Evolutionary conservation across 2,888 invertebrate species (phyloP).

Genomic region (Loripinus fragilis): DNA sequence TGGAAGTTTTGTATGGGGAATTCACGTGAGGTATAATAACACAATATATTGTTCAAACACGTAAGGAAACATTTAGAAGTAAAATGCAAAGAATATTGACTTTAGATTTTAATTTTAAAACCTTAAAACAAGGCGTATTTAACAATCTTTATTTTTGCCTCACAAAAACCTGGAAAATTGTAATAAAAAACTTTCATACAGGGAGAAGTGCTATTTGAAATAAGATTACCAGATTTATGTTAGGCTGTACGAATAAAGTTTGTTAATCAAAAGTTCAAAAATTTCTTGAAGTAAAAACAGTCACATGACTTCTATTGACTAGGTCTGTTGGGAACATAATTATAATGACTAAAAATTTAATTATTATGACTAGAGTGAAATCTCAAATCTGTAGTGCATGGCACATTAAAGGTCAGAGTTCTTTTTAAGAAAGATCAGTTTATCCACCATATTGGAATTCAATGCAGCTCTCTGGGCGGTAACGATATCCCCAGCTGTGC

Average conservation of each 20-base stretch:
- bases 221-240: neutral
- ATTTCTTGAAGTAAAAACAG: too few species aligned
- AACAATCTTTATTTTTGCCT: neutral
- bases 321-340: neutral
- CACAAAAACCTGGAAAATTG: too few species aligned
- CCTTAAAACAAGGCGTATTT: neutral
- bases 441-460: too few species aligned
- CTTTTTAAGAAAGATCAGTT: conserved; percentile 2
- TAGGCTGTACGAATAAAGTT: neutral
- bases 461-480: too few species aligned
- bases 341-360: neutral
- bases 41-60: too few species aligned
- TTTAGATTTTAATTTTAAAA: neutral
- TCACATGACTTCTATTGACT: too few species aligned
- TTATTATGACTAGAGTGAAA: too few species aligned
- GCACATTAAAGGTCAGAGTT: neutral
- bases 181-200: neutral
- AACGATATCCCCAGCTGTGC: too few species aligned
- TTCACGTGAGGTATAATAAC: too few species aligned
- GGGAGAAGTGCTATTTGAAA: neutral
- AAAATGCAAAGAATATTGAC: neutral
- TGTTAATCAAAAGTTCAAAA: neutral
- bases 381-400: too few species aligned
- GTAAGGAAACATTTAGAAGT: too few species aligned
- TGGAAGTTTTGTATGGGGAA: too few species aligned